Base-by-base conservation (phyloP, 2,888 invertebrate species). In the Macaria liturata region DNA sequence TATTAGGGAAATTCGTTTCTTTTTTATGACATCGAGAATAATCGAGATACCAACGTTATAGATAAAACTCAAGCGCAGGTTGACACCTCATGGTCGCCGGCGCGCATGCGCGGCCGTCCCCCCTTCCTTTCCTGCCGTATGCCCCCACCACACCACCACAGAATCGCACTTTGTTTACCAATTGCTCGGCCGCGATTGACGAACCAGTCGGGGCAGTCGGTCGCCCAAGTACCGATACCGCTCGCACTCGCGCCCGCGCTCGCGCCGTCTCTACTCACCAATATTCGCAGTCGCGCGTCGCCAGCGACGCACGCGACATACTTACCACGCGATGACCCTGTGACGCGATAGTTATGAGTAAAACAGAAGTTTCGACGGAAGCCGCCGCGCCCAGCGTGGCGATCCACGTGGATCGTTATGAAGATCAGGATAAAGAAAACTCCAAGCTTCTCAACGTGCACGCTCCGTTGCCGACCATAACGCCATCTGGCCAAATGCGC, bases 61-160 rank as follows among this genome's bases (percentile, higher is more conserved):
- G 32, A 50, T 47, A 45, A 69, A 95, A 96, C 73, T 97, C 97
- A 70, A 96, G 97, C 69, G 97, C 97, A 74, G 95, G 86, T 96
- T 95, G 67, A 74, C 68, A 71, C 76, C 72, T 79, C 74, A 89
- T 73, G 90, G 94, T 95, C 75, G 93, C 95, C 72, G 96, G 96
- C 64, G 97, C 97, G 79, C 93, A 97, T 82, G 86, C 82, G 87
- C 97, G 96, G 54, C 48, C 60, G 43, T 48, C 61, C 56, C 64
- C 55, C 97, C 92, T 97, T 97, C 91, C 96, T 97, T 96, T 80
- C 82, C 78, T 79, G 81, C 76, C 62, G 68, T 72, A 76, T 76
- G 76, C 83, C 87, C 88, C 85, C 78, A 88, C 85, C 78, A 75
- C 78, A 65, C 75, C 68, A 52, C 34, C 37, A 75, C 76, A 75